Base-by-base conservation (phyloP, 23 tunicate species). In the Botrylloides violaceus region DNA sequence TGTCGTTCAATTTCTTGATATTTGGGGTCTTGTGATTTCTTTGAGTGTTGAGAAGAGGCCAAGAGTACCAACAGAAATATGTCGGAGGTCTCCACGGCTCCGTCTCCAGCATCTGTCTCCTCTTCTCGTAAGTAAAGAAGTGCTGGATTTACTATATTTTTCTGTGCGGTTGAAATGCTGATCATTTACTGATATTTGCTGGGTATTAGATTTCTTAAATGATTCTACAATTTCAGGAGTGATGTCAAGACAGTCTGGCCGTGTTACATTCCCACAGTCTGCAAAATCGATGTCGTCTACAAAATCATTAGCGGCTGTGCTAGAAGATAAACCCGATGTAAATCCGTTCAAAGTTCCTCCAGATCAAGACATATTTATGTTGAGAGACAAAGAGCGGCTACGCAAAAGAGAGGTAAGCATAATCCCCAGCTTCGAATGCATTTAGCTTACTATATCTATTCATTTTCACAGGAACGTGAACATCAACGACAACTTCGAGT, bases 351-450 rank as follows among this genome's bases (percentile, higher is more conserved):
- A 79, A 70, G 89, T 90, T 74, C 97, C 97, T 1, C 57, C 82
- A 1, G 85, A 90, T 53, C 97, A 90, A 38, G 97, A 90, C 71
- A 83, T 90, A 18, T 90, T 90, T 47, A 83, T 90, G 97, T 74
- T 90, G 38, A 65, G 97, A 74, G 97, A 90, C 55, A 79, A 83
- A 62, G 90, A 90, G 70, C 66, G 97, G 66, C 82, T 65, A 43
- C 66, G 86, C 66, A 90, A 79, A 53, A 78, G 78, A 55, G 90
- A 90, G 62, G 97, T 90, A 9, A 43, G 19, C 19, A 59, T 59
- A 59, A 12, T 59, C 29, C 19, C 28, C 9, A 6, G 9, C 19
- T 59, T 26, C 18, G 53, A 7, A 43, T 43, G 53, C 53, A 43
- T 7, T 15, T 43, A 15, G 12, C 12, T 43, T 43, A 43, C 53